Evolutionary conservation across 2,113 vertebrate genomes (phyloP).

Genomic region (Ariopsis seemanni): DNA sequence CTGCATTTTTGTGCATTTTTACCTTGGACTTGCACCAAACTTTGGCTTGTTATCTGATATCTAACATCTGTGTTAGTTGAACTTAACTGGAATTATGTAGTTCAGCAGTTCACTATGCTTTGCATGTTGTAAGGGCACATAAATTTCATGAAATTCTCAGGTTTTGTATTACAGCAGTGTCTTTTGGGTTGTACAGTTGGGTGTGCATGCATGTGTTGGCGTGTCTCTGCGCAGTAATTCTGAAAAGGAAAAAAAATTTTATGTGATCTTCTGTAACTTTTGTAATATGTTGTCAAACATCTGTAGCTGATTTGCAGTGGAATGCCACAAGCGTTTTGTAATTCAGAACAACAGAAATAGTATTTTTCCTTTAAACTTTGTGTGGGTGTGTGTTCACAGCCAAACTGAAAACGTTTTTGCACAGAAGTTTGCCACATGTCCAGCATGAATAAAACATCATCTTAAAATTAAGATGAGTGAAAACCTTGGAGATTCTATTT

Average conservation of each 20-base stretch:
- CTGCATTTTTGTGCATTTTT: neutral
- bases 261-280: constrained; percentile 14
- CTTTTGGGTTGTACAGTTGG: neutral
- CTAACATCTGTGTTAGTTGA: neutral
- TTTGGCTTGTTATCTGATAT: neutral
- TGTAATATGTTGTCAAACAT: constrained; percentile 44
- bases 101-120: neutral
- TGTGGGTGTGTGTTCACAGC: neutral
- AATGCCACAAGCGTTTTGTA: constrained; percentile 50
- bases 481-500: neutral
- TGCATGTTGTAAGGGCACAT: neutral
- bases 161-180: neutral
- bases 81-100: neutral
- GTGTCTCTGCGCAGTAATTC: neutral
- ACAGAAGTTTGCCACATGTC: neutral
- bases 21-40: neutral
- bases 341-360: constrained; percentile 57
- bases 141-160: neutral
- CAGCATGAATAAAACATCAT: neutral
- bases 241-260: constrained; percentile 29
- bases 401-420: neutral
- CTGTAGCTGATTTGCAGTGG: constrained; percentile 58
- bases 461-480: neutral
- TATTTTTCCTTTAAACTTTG: constrained; percentile 43
- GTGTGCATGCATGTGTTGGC: neutral